phyloP scores from a whole-genome alignment of 2,888 invertebrate species.

The Eupeodes luniger region DNA sequence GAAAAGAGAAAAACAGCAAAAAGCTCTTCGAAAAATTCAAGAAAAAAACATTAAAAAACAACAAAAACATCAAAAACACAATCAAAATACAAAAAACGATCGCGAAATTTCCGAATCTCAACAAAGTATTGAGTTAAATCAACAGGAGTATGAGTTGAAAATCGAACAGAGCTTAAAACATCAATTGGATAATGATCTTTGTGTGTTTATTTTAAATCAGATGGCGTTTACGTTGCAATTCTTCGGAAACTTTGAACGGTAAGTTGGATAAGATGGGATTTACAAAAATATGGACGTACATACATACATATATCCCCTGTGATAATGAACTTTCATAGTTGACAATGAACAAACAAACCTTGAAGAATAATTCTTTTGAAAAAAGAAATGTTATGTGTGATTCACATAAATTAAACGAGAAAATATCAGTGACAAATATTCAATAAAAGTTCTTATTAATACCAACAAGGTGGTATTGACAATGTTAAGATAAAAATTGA shows the following conservation, averaged over 20 bases:
- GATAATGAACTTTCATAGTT: constrained; percentile 50
- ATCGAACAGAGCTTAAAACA: constrained; percentile 84
- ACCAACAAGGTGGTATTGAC: background rate
- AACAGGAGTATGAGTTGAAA: constrained; percentile 79
- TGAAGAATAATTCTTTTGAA: background rate
- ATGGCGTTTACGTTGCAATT: constrained; percentile 91
- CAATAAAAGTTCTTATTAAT: background rate
- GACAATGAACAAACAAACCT: constrained; percentile 43
- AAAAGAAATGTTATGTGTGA: constrained; percentile 3
- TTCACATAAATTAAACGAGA: constrained; percentile 16
- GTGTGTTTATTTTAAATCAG: constrained; percentile 91
- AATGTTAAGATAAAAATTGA: constrained; percentile 21
- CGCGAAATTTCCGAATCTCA: constrained; percentile 10
- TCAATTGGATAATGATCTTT: constrained; percentile 87
- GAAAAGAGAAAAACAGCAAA: constrained; percentile 79
- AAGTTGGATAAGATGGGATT: constrained; percentile 20
- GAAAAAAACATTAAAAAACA: constrained; percentile 80
- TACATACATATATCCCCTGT: background rate
- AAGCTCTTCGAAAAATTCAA: constrained; percentile 80
- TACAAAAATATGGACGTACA: no score
- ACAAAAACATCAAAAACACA: constrained; percentile 61
- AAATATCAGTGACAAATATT: background rate
- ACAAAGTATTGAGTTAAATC: constrained; percentile 76
- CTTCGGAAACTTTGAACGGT: constrained; percentile 92
- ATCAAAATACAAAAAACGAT: constrained; percentile 41